Percentiles rank a stretch among this genome's conserved stretches.
phyloP scores from a whole-genome alignment of 2,113 vertebrate species.

The Dinomys branickii region DNA sequence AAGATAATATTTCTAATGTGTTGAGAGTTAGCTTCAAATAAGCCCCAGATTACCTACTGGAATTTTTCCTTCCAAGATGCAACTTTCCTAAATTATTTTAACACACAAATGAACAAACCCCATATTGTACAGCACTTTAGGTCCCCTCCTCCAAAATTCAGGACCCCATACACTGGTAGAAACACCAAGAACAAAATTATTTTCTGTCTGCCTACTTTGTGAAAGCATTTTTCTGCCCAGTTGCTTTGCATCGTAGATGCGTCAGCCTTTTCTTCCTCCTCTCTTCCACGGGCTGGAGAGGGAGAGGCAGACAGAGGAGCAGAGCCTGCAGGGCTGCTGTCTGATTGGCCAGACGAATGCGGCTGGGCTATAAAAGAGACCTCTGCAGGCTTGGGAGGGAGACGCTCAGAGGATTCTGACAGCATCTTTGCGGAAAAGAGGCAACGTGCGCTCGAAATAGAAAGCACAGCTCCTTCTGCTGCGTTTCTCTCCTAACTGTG shows the following conservation, averaged over 20 bases:
- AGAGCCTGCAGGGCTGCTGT: slow-evolving; percentile 51
- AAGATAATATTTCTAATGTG: slow-evolving; percentile 8
- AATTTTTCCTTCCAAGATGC: neutral
- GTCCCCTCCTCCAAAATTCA: slow-evolving; percentile 27
- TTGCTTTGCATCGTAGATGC: slow-evolving; percentile 41
- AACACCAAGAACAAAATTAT: slow-evolving; percentile 40
- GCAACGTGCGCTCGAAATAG: neutral
- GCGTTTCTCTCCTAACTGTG: slow-evolving; percentile 70
- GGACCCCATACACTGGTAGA: slow-evolving; percentile 5
- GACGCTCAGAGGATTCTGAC: neutral
- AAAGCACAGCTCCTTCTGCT: slow-evolving; percentile 54
- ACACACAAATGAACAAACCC: neutral
- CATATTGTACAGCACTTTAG: neutral
- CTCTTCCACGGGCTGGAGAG: slow-evolving; percentile 60
- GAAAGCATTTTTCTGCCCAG: slow-evolving; percentile 2
- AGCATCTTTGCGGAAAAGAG: neutral
- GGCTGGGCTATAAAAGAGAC: slow-evolving; percentile 83
- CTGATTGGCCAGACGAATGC: slow-evolving; percentile 81
- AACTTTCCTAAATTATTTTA: slow-evolving; percentile 38
- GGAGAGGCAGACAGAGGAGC: slow-evolving; percentile 64
- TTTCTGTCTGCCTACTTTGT: neutral
- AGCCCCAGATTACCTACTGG: neutral
- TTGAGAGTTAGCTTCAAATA: neutral
- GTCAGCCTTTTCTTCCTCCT: slow-evolving; percentile 59
- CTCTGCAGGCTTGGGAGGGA: slow-evolving; percentile 44